Conservation (phyloP, 2,113 vertebrate genomes). For the Microcebus tavaratra region DNA sequence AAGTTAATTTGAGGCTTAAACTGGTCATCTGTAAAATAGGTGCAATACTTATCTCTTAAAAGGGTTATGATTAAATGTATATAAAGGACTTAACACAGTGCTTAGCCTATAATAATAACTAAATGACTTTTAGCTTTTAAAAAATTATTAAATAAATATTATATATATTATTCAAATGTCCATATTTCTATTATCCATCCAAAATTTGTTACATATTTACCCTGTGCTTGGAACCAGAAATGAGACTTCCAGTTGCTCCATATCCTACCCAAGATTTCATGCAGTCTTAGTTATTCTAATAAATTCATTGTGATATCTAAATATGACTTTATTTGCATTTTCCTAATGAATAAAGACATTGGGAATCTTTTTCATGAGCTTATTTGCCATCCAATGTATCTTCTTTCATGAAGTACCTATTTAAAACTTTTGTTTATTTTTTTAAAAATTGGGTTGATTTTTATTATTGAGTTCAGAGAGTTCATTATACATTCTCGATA, state of each 20-base stretch:
- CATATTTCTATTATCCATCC: neutral
- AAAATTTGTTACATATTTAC: neutral
- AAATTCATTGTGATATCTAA: neutral
- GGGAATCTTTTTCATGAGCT: neutral
- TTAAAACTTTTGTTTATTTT: neutral
- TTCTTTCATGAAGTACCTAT: neutral
- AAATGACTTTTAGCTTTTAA: neutral
- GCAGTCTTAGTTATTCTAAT: neutral
- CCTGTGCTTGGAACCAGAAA: neutral
- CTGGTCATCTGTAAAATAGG: neutral
- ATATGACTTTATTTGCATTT: neutral
- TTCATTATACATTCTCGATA: neutral
- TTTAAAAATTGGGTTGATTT: neutral
- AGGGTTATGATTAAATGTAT: neutral
- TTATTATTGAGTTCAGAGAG: neutral
- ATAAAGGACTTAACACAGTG: neutral
- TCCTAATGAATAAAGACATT: neutral
- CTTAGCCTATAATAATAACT: neutral
- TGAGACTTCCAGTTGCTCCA: neutral
- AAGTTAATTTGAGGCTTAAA: constrained; percentile 31
- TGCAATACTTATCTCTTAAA: neutral
- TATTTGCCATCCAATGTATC: neutral
- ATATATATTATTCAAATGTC: neutral
- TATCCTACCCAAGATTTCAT: neutral
- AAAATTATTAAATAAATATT: constrained; percentile 5